Conservation (phyloP, 1,140 invertebrate species). For the Apis mellifera region DNA sequence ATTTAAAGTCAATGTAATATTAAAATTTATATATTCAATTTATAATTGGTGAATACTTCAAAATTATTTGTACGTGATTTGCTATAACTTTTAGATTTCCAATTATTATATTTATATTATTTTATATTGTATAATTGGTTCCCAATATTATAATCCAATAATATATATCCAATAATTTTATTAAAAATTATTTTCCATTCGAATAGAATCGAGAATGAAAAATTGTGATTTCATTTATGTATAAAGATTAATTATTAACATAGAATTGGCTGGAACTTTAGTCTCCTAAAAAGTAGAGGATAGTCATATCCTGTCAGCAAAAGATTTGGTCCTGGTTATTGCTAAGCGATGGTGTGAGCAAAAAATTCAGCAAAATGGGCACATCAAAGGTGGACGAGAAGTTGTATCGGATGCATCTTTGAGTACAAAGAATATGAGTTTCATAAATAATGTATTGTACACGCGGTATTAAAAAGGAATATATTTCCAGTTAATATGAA, state of each 20-base stretch:
- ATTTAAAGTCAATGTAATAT: too few relatives aligned
- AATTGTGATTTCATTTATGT: constrained; percentile 2
- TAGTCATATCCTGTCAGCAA: constrained; percentile 57
- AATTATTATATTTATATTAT: too few relatives aligned
- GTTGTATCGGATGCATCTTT: not conserved
- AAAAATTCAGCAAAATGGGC: not conserved
- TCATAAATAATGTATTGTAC: not conserved
- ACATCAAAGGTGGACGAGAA: not conserved
- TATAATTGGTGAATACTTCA: too few relatives aligned
- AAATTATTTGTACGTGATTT: too few relatives aligned
- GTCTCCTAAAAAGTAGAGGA: not conserved
- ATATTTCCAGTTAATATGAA: not conserved
- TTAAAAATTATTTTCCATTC: too few relatives aligned
- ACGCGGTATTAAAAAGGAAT: not conserved
- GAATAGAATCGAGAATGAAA: not conserved
- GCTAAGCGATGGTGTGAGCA: not conserved
- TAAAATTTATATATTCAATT: too few relatives aligned
- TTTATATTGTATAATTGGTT: too few relatives aligned
- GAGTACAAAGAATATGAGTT: not conserved
- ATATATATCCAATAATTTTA: too few relatives aligned
- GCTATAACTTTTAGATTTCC: too few relatives aligned
- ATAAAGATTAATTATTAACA: constrained; percentile 50
- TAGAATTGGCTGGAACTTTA: constrained; percentile 5
- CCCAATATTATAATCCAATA: too few relatives aligned
- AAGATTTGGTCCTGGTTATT: constrained; percentile 49